phyloP scores from a whole-genome alignment of 2,888 invertebrate genomes.

The Magallana nippona region DNA sequence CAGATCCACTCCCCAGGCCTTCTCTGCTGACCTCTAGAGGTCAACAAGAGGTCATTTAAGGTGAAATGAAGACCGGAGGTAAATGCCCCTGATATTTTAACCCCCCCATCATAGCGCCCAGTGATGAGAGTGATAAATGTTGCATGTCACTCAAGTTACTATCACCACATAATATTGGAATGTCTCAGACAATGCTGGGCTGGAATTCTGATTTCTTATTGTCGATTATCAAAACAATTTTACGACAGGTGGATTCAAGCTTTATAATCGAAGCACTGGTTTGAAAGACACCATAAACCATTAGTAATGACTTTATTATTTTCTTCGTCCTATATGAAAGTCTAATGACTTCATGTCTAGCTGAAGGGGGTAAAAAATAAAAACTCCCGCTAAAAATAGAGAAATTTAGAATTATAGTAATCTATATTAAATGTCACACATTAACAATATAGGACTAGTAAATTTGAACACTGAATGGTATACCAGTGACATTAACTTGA shows the following conservation, averaged over 20 bases:
- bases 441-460: no score
- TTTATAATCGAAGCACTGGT: no score
- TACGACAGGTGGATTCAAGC: no score
- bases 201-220: neutral
- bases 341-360: no score
- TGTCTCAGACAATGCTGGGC: neutral
- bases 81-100: constrained; percentile 15
- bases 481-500: neutral
- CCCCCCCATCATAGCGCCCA: neutral
- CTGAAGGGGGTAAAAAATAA: no score
- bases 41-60: constrained; percentile 3
- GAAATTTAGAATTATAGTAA: no score
- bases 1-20: neutral
- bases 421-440: no score
- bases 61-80: constrained; percentile 13
- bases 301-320: no score
- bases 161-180: neutral
- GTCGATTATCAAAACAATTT: neutral
- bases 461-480: neutral
- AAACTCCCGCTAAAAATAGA: no score
- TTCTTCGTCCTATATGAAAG: no score
- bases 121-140: constrained; percentile 25
- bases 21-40: constrained; percentile 13
- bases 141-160: neutral
- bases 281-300: no score